Conservation (phyloP, 2,888 invertebrate genomes). For the Troilus luridus region DNA sequence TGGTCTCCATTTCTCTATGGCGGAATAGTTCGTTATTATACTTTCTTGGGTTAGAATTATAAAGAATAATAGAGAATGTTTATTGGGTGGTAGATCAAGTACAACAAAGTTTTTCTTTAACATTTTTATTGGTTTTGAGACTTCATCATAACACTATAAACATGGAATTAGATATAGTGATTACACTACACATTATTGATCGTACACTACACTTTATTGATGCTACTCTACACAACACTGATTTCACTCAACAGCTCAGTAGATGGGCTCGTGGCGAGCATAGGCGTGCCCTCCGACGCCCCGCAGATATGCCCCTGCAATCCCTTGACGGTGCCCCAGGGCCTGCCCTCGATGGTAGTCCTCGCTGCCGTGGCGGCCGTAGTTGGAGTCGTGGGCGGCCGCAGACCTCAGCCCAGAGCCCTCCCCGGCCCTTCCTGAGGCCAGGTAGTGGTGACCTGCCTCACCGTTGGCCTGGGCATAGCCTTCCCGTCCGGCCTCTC, state of each 20-base stretch:
- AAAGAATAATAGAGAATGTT: too few relatives aligned
- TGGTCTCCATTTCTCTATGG: too few relatives aligned
- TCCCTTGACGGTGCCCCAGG: neutral
- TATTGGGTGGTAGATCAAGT: too few relatives aligned
- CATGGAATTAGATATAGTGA: neutral
- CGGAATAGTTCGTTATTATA: too few relatives aligned
- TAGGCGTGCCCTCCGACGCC: neutral
- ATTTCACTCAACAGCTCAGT: neutral
- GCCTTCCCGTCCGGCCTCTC: conserved; percentile 1
- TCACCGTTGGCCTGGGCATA: neutral
- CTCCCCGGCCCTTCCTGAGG: neutral
- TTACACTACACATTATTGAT: neutral
- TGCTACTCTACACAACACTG: too few relatives aligned
- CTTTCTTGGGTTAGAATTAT: too few relatives aligned
- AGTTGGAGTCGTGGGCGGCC: neutral
- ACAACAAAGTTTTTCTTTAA: neutral
- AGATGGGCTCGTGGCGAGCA: neutral
- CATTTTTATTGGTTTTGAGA: neutral
- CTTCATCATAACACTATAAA: neutral
- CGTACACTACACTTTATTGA: too few relatives aligned
- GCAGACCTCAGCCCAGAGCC: neutral
- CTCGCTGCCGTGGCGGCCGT: neutral
- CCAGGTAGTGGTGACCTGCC: neutral
- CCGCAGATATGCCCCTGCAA: neutral
- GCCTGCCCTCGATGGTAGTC: neutral